These are phyloP conservation scores for Heterodera filipjevi DNA, from an alignment of 2,888 invertebrate species.

Conservation along the genomic window DNA sequence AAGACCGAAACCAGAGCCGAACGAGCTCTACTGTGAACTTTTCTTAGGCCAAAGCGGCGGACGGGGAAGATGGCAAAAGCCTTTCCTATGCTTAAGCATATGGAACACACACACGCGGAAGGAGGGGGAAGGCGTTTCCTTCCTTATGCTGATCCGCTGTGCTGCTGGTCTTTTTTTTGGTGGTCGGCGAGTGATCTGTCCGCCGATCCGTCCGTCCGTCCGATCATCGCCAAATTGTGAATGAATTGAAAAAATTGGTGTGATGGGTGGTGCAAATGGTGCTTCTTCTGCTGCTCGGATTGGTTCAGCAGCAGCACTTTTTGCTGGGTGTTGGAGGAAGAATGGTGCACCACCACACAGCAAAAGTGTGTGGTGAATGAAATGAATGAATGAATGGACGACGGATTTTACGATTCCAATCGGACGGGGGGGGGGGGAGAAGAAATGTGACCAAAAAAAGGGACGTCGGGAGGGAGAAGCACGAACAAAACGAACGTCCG, in stretches of 20 bases:
- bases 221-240: not conserved
- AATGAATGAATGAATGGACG: not conserved
- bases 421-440: not conserved
- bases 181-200: not conserved
- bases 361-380: not conserved
- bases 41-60: not conserved
- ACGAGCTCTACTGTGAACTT: no score
- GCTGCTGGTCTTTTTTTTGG: not conserved
- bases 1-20: no score
- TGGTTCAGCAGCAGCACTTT: not conserved
- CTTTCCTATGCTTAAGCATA: not conserved
- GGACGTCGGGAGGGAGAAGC: not conserved
- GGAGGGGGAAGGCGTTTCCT: not conserved
- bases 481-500: not conserved
- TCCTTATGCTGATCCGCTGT: no score
- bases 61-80: no score
- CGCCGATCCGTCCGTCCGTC: not conserved
- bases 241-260: not conserved
- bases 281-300: not conserved
- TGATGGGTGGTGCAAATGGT: not conserved
- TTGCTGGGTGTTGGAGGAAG: not conserved
- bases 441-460: not conserved
- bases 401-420: conserved; percentile 4
- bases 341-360: not conserved
- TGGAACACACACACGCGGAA: not conserved